phyloP scores from a whole-genome alignment of 2,888 invertebrate species.

The Lithodes maja region DNA sequence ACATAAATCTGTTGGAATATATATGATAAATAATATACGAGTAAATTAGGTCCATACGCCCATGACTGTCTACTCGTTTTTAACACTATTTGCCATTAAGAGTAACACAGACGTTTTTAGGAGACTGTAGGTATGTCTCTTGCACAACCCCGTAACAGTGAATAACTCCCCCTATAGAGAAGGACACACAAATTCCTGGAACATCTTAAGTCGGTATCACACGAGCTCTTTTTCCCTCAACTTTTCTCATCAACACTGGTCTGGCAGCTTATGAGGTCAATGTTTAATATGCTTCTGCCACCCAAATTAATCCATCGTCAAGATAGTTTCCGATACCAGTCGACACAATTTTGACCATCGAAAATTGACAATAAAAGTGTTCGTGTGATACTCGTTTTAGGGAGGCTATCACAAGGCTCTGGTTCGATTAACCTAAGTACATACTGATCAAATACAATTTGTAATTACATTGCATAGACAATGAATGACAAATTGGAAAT shows the following conservation, averaged over 20 bases:
- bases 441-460: no score
- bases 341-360: no score
- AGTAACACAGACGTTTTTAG: background rate
- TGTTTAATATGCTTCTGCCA: background rate
- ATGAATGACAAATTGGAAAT: no score
- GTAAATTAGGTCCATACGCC: background rate
- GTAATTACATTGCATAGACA: no score
- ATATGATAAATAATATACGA: background rate
- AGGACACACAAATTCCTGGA: background rate
- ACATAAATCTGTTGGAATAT: no score
- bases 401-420: no score
- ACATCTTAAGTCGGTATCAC: background rate
- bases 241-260: background rate
- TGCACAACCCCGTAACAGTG: background rate
- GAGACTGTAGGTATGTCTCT: conserved; percentile 2
- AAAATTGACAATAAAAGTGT: no score
- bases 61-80: conserved; percentile 1
- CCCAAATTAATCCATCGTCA: background rate
- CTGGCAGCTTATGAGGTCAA: background rate
- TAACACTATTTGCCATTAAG: conserved; percentile 11
- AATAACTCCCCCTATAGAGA: background rate
- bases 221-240: no score
- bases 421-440: no score
- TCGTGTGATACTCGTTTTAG: no score
- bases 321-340: no score